phyloP scores from a whole-genome alignment of 2,888 invertebrate species.

The Rhimphoctona megacephalus region DNA sequence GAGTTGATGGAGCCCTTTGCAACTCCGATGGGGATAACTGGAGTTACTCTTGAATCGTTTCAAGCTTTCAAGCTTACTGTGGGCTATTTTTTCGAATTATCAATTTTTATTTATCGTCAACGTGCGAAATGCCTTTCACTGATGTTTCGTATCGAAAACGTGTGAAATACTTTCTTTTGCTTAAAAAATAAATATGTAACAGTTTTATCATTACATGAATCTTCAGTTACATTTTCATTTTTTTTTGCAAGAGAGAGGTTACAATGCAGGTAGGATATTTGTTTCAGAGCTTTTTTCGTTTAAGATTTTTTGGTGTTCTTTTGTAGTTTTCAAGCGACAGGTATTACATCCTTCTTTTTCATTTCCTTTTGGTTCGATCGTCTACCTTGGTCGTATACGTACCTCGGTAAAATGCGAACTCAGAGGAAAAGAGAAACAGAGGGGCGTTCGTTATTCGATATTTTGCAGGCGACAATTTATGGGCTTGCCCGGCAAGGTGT shows the following conservation, averaged over 20 bases:
- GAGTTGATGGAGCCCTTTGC: conserved; percentile 20
- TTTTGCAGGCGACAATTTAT: conserved; percentile 61
- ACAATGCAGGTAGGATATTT: conserved; percentile 11
- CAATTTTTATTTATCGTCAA: neutral
- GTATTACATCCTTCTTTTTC: conserved; percentile 48
- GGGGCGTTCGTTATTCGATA: conserved; percentile 54
- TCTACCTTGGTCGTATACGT: conserved; percentile 36
- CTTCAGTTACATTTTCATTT: neutral
- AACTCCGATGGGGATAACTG: neutral
- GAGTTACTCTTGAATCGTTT: conserved; percentile 1
- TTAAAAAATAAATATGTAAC: neutral
- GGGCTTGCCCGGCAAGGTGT: conserved; percentile 16
- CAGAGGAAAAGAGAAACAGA: conserved; percentile 10
- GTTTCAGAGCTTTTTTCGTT: neutral
- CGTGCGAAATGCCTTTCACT: neutral
- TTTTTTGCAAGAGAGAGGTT: conserved; percentile 2
- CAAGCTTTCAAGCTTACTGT: conserved; percentile 5
- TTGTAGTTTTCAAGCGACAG: conserved; percentile 29
- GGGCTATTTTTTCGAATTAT: neutral
- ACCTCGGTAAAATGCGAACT: conserved; percentile 23
- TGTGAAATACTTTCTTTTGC: neutral
- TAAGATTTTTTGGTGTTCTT: conserved; percentile 15
- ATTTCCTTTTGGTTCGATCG: conserved; percentile 36
- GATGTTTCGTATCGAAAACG: neutral
- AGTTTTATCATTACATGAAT: neutral